phyloP scores from a whole-genome alignment of 2,113 vertebrate species.

The Mola mola region DNA sequence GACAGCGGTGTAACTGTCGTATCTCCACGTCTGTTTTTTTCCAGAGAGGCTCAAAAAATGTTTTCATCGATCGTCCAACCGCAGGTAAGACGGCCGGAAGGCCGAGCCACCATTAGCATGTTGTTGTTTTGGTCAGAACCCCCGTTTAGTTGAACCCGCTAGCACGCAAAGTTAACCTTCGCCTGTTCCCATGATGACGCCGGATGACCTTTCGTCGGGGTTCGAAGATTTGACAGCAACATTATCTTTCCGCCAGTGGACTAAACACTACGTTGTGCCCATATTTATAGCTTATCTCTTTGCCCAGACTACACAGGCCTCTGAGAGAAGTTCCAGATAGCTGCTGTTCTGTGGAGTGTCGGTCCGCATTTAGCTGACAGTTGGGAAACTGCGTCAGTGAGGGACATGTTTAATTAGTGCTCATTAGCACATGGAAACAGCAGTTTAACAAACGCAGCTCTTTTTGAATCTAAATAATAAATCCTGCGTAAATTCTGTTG shows the following conservation, averaged over 20 bases:
- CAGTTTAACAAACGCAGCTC: too few species aligned
- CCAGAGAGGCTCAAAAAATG: slow-evolving; percentile 55
- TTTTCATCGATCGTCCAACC: slow-evolving; percentile 76
- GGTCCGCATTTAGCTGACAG: too few species aligned
- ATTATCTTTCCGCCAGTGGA: not conserved
- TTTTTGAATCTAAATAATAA: too few species aligned
- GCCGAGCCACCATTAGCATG: slow-evolving; percentile 42
- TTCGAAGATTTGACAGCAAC: not conserved
- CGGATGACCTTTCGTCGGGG: not conserved
- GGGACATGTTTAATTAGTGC: too few species aligned
- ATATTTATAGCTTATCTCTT: too few species aligned
- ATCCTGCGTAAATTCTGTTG: too few species aligned
- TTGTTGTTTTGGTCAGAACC: slow-evolving; percentile 22
- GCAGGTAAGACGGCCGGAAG: slow-evolving; percentile 67
- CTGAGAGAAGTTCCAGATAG: slow-evolving; percentile 1
- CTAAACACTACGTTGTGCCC: too few species aligned
- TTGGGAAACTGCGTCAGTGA: too few species aligned
- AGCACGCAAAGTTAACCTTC: slow-evolving; percentile 31
- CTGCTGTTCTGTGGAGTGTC: not conserved
- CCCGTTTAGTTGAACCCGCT: slow-evolving; percentile 10
- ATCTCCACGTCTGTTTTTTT: not conserved
- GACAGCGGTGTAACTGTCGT: not conserved
- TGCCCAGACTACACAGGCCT: too few species aligned
- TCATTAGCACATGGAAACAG: too few species aligned
- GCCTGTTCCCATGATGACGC: not conserved